phyloP scores from a whole-genome alignment of 2,888 invertebrate species.

The Coleophora flavipennella region DNA sequence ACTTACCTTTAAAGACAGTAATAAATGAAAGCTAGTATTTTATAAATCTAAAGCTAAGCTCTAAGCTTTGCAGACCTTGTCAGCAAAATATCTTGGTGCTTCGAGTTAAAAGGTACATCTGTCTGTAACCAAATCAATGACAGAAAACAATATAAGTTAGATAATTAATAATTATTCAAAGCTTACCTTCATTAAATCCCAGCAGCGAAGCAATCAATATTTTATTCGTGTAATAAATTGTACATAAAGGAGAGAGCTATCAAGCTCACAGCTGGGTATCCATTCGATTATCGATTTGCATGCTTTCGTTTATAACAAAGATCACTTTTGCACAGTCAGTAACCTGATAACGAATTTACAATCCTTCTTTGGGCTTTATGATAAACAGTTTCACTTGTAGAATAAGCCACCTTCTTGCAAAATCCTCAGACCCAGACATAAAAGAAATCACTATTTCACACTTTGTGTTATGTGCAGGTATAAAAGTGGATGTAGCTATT shows the following conservation, averaged over 20 bases:
- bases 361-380: slow-evolving; percentile 46
- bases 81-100: too few species aligned
- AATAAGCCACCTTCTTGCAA: slow-evolving; percentile 48
- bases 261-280: slow-evolving; percentile 42
- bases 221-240: slow-evolving; percentile 50
- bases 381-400: slow-evolving; percentile 65
- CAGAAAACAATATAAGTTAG: too few species aligned
- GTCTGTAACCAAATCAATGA: too few species aligned
- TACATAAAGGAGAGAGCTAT: slow-evolving; percentile 45
- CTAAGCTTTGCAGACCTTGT: too few species aligned
- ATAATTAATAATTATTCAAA: slow-evolving; percentile 6
- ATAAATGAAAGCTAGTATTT: too few species aligned
- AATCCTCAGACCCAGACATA: slow-evolving; percentile 24
- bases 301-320: slow-evolving; percentile 47
- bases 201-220: slow-evolving; percentile 59
- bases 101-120: too few species aligned
- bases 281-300: slow-evolving; percentile 62
- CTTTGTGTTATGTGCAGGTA: slow-evolving; percentile 28
- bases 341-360: slow-evolving; percentile 32
- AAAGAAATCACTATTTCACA: slow-evolving; percentile 35
- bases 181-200: slow-evolving; percentile 49
- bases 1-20: too few species aligned
- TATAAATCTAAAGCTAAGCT: too few species aligned
- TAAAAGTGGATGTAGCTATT: slow-evolving; percentile 25
- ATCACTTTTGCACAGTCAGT: slow-evolving; percentile 49